A percentile compares a stretch with the other conserved stretches of the same genome.
phyloP scores from a whole-genome alignment of 2,113 vertebrate species.

The Eonycteris spelaea region DNA sequence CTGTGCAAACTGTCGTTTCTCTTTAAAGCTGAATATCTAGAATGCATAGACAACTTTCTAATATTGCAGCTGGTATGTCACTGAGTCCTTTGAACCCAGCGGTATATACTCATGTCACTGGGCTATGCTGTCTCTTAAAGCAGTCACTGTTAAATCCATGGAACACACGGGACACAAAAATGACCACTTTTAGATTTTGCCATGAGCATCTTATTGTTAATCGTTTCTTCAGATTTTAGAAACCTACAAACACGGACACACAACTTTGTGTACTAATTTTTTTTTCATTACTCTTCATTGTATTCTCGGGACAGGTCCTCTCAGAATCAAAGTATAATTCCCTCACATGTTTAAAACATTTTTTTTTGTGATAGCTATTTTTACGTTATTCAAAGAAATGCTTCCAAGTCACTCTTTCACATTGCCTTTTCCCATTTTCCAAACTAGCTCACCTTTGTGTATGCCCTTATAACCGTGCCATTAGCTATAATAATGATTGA shows the following conservation, averaged over 20 bases:
- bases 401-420: slow-evolving; percentile 48
- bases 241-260: not conserved
- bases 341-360: not conserved
- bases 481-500: slow-evolving; percentile 75
- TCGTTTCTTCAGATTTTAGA: not conserved
- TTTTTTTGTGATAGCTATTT: not conserved
- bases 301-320: not conserved
- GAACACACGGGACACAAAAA: not conserved
- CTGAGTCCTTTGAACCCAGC: not conserved
- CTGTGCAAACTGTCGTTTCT: not conserved
- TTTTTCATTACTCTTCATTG: not conserved
- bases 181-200: not conserved
- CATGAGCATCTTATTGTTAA: not conserved
- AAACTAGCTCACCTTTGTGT: slow-evolving; percentile 68
- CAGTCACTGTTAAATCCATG: not conserved
- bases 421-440: slow-evolving; percentile 49
- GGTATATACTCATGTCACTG: not conserved
- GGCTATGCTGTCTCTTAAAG: not conserved
- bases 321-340: not conserved
- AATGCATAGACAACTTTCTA: not conserved
- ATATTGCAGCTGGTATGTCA: not conserved
- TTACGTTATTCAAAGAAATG: slow-evolving; percentile 40
- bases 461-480: slow-evolving; percentile 58
- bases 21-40: not conserved
- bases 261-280: not conserved